phyloP scores from a whole-genome alignment of 2,797 vertebrate species.

The Euphonia xanthogaster region DNA sequence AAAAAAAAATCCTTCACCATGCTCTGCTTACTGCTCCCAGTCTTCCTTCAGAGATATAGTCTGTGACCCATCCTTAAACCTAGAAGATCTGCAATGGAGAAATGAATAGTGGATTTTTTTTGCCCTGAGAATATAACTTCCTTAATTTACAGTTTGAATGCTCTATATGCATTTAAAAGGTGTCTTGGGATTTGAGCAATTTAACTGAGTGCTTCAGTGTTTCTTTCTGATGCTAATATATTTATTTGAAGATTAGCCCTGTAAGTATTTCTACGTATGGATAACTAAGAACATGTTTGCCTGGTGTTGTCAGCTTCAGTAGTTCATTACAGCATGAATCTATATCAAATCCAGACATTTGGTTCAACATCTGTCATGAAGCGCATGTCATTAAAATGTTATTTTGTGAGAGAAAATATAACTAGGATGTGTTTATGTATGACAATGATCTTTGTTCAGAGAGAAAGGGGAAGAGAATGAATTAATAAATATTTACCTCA shows the following conservation, averaged over 20 bases:
- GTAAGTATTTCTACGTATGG: not conserved
- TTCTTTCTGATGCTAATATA: not conserved
- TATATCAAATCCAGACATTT: not conserved
- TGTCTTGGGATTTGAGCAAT: not conserved
- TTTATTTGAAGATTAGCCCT: not conserved
- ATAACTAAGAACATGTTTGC: not conserved
- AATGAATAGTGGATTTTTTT: not conserved
- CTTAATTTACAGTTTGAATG: not conserved
- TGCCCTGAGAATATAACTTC: not conserved
- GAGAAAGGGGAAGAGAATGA: not conserved
- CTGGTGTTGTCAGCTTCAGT: not conserved
- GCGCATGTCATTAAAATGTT: not conserved
- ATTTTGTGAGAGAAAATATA: not conserved
- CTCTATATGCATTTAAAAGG: not conserved
- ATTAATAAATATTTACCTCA: not conserved
- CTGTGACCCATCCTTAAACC: not conserved
- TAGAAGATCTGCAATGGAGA: not conserved
- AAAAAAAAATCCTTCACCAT: not conserved
- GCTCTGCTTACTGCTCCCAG: not conserved
- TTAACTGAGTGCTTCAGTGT: not conserved
- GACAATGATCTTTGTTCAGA: accelerated
- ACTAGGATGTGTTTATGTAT: not conserved
- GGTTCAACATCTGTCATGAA: not conserved
- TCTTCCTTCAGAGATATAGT: not conserved
- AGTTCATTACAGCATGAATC: not conserved